phyloP scores from a whole-genome alignment of 2,888 invertebrate genomes.

The Lasioglossum calceatum region DNA sequence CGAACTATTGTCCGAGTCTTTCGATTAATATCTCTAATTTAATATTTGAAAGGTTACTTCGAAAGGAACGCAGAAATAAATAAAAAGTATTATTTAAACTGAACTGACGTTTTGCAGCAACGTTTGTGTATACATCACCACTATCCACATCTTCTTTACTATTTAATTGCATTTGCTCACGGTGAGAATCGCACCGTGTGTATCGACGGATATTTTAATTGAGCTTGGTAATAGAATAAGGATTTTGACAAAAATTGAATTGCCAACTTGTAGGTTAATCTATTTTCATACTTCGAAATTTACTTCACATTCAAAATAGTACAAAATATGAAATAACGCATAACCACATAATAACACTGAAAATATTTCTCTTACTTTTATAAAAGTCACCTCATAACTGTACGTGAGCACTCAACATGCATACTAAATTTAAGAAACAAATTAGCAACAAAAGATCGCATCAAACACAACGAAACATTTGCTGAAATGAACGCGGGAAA shows the following conservation, averaged over 20 bases:
- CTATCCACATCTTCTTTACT: slow-evolving; percentile 18
- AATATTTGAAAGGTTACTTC: slow-evolving; percentile 44
- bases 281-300: background rate
- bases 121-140: background rate
- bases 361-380: too few relatives aligned
- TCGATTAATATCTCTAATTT: slow-evolving; percentile 45
- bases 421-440: too few relatives aligned
- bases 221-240: background rate
- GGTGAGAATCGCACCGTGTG: too few relatives aligned
- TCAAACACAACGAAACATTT: too few relatives aligned
- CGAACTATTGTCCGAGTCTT: slow-evolving; percentile 31
- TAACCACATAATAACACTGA: too few relatives aligned
- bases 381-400: too few relatives aligned
- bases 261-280: background rate
- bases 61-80: slow-evolving; percentile 27
- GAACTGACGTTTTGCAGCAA: slow-evolving; percentile 7
- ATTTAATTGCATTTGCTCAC: background rate
- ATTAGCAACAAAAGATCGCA: too few relatives aligned
- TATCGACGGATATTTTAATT: too few relatives aligned
- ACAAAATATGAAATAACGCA: background rate
- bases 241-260: background rate
- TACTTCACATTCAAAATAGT: too few relatives aligned
- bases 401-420: too few relatives aligned
- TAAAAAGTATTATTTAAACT: slow-evolving; percentile 41
- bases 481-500: too few relatives aligned